These are phyloP conservation scores for Channa striata DNA, from an alignment of 2,797 vertebrate genomes.

Conservation along the genomic window DNA sequence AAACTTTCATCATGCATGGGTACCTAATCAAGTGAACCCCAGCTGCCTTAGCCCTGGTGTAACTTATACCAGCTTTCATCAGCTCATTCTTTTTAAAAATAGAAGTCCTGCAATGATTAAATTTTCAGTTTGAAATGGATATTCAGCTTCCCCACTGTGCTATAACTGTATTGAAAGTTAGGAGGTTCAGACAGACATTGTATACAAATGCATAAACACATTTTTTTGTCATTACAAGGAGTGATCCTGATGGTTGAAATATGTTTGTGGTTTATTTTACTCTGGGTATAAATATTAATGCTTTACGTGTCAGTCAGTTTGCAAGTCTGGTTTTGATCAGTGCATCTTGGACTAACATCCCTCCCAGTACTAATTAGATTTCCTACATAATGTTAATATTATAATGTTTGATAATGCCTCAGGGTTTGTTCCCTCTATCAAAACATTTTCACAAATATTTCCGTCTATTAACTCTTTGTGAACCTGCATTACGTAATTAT, in stretches of 20 bases:
- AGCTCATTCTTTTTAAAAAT: constrained; percentile 70
- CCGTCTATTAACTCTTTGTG: constrained; percentile 72
- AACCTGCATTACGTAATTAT: constrained; percentile 66
- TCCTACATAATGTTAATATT: constrained; percentile 58
- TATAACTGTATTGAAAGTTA: constrained; percentile 36
- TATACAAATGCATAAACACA: constrained; percentile 23
- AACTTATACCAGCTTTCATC: constrained; percentile 77
- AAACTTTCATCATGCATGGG: constrained; percentile 77
- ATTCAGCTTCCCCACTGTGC: constrained; percentile 42
- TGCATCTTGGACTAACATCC: constrained; percentile 49
- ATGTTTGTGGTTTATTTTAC: constrained; percentile 39
- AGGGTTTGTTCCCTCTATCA: constrained; percentile 67
- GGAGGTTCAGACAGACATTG: background rate
- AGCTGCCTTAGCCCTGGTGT: constrained; percentile 67
- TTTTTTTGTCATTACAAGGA: constrained; percentile 28
- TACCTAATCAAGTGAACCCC: constrained; percentile 80
- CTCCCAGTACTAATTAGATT: constrained; percentile 80
- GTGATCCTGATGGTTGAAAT: constrained; percentile 34
- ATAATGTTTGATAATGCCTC: constrained; percentile 77
- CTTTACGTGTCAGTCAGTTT: constrained; percentile 59
- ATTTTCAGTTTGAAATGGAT: constrained; percentile 68
- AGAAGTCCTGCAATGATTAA: constrained; percentile 64
- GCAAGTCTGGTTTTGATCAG: constrained; percentile 73
- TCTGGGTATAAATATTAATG: constrained; percentile 34
- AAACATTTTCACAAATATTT: constrained; percentile 71